phyloP scores from a whole-genome alignment of 2,797 vertebrate genomes.

The Dermochelys coriacea region DNA sequence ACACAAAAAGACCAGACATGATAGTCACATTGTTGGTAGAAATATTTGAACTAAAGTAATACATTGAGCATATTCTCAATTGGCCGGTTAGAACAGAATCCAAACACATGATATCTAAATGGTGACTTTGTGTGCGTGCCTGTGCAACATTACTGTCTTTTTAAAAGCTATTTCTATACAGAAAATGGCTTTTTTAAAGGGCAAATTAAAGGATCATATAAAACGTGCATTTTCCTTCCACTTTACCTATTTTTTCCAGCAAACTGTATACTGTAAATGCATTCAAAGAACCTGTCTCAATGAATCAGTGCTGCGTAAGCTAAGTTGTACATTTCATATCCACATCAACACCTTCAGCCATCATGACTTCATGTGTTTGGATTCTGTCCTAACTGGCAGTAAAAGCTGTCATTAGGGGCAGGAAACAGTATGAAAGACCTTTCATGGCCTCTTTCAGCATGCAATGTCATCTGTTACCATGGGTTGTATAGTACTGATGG shows the following conservation, averaged over 20 bases:
- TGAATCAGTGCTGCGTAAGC: slow-evolving; percentile 33
- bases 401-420: slow-evolving; percentile 77
- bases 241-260: background rate
- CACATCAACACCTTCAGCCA: slow-evolving; percentile 74
- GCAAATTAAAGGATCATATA: background rate
- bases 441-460: slow-evolving; percentile 78
- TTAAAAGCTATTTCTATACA: background rate
- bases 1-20: background rate
- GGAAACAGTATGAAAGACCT: slow-evolving; percentile 78
- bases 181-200: background rate
- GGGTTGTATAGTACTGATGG: slow-evolving; percentile 78
- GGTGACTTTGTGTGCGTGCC: fast-evolving
- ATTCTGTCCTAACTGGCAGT: slow-evolving; percentile 76
- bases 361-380: slow-evolving; percentile 73
- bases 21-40: background rate
- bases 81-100: background rate
- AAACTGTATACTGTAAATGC: background rate
- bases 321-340: slow-evolving; percentile 70
- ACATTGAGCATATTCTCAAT: background rate
- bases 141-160: background rate
- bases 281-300: background rate
- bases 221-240: background rate
- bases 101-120: slow-evolving; percentile 2
- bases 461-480: slow-evolving; percentile 81
- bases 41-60: background rate